Evolutionary conservation across 2,797 vertebrate species (phyloP).

Genomic region (Poeciliopsis presidionis): DNA sequence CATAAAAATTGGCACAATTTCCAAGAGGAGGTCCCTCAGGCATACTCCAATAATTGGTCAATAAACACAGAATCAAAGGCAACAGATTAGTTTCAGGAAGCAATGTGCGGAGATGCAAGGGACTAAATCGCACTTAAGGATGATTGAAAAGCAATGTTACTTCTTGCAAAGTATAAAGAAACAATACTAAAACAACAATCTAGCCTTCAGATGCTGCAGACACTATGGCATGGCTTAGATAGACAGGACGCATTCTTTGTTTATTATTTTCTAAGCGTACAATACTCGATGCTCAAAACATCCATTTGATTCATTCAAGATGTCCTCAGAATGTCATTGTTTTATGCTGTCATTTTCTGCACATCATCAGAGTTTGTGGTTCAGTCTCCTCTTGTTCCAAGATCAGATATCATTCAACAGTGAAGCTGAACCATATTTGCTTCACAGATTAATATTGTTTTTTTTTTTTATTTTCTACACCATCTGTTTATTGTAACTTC

Average conservation of each 20-base stretch:
- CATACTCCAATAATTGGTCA: conserved; percentile 33
- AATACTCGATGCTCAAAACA: conserved; percentile 37
- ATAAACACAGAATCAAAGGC: conserved; percentile 26
- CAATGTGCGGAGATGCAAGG: neutral
- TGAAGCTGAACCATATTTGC: neutral
- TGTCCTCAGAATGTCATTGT: neutral
- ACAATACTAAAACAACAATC: neutral
- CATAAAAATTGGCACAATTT: conserved; percentile 42
- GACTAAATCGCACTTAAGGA: neutral
- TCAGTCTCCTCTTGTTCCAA: neutral
- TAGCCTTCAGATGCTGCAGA: conserved; percentile 2
- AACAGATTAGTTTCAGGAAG: neutral
- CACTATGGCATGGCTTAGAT: conserved; percentile 8
- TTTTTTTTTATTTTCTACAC: neutral
- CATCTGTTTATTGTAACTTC: neutral
- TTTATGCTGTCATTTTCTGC: conserved; percentile 15
- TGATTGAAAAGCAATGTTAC: neutral
- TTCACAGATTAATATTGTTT: neutral
- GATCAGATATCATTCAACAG: no score
- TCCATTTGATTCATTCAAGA: conserved; percentile 27
- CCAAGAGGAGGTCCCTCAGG: conserved; percentile 51
- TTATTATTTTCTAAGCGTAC: conserved; percentile 16
- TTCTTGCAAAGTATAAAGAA: neutral
- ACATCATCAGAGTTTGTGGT: neutral
- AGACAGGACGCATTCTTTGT: conserved; percentile 32